Conservation (phyloP, 2,888 invertebrate species). For the Microdon myrmicae region DNA sequence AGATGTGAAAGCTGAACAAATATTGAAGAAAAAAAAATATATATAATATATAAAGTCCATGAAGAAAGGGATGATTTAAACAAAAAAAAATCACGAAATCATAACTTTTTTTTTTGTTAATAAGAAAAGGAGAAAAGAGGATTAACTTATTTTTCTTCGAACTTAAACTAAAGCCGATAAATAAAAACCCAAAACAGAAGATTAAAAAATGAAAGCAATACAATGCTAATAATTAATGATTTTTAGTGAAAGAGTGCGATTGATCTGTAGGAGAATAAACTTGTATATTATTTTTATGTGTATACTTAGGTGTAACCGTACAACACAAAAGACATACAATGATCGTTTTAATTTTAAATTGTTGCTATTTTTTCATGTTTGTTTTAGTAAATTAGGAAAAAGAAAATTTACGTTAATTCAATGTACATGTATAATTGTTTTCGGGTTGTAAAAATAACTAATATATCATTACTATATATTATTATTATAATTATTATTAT, state of each 20-base stretch:
- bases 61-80: slow-evolving; percentile 25
- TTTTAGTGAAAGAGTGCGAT: no score
- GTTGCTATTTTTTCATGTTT: no score
- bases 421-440: background rate
- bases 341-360: no score
- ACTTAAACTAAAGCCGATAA: slow-evolving; percentile 1
- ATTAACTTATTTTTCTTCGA: slow-evolving; percentile 4
- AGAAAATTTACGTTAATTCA: slow-evolving; percentile 8
- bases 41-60: slow-evolving; percentile 14
- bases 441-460: no score
- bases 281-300: no score
- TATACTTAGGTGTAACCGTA: no score
- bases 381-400: slow-evolving; percentile 16
- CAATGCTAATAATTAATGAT: no score
- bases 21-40: slow-evolving; percentile 7
- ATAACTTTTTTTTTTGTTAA: background rate
- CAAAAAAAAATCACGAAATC: slow-evolving; percentile 5
- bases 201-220: slow-evolving; percentile 9
- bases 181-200: slow-evolving; percentile 17
- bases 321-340: no score
- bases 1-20: slow-evolving; percentile 11
- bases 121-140: background rate
- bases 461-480: no score
- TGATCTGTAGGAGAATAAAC: no score
- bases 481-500: no score